Conservation (phyloP, 2,888 invertebrate genomes). For the Timema podura region DNA sequence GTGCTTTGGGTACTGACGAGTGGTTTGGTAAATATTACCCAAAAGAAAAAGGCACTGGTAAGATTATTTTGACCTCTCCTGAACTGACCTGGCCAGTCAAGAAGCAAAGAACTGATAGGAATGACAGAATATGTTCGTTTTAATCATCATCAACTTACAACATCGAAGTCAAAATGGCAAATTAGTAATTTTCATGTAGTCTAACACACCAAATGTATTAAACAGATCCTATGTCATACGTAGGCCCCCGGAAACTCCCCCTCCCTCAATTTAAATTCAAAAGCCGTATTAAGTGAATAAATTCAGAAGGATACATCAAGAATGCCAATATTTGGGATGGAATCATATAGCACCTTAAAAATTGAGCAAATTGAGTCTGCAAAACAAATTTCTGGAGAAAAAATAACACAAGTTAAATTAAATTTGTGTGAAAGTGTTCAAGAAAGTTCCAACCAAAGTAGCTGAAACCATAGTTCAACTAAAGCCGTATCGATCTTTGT, state of each 20-base stretch:
- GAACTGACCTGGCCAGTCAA: neutral
- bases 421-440: neutral
- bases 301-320: neutral
- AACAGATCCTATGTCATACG: conserved; percentile 6
- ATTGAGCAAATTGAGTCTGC: conserved; percentile 9
- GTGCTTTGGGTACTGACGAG: conserved; percentile 5
- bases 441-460: neutral
- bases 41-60: neutral
- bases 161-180: neutral
- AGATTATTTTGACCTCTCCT: neutral
- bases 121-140: neutral
- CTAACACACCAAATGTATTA: neutral
- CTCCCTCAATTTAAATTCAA: neutral
- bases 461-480: neutral
- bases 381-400: neutral
- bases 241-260: neutral
- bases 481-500: neutral
- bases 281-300: neutral
- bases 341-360: neutral
- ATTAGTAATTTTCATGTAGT: conserved; percentile 1
- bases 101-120: neutral
- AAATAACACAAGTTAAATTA: neutral
- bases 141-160: neutral
- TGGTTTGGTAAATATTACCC: neutral
- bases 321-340: conserved; percentile 1